Conservation (phyloP, 2,797 vertebrate species). For the Brachyalestes nurse region DNA sequence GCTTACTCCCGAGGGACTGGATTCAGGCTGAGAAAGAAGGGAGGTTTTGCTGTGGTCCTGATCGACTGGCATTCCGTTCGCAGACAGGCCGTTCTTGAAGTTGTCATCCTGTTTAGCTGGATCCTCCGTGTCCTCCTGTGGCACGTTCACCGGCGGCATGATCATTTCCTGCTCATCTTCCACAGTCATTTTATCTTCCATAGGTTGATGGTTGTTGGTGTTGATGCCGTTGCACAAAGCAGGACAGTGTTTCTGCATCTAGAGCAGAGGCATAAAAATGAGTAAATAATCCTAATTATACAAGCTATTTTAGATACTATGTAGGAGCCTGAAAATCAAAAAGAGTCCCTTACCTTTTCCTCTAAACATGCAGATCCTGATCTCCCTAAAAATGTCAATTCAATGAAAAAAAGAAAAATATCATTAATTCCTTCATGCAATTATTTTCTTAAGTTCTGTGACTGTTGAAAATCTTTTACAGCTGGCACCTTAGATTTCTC, state of each 20-base stretch:
- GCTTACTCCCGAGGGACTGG: slow-evolving; percentile 8
- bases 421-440: neutral
- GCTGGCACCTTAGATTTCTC: too few species aligned
- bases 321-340: neutral
- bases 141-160: neutral
- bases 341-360: neutral
- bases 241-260: neutral
- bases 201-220: neutral
- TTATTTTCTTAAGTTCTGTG: too few species aligned
- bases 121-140: slow-evolving; percentile 32
- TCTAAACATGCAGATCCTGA: neutral
- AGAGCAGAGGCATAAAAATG: neutral
- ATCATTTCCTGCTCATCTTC: slow-evolving; percentile 33
- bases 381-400: neutral
- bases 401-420: neutral
- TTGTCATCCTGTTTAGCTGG: neutral
- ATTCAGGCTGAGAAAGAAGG: slow-evolving; percentile 59
- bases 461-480: too few species aligned
- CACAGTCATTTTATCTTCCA: neutral
- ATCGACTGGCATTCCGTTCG: slow-evolving; percentile 61
- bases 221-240: neutral
- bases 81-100: slow-evolving; percentile 37
- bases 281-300: neutral
- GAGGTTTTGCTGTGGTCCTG: slow-evolving; percentile 69
- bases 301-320: neutral